Evolutionary conservation across 2,888 invertebrate species (phyloP), one percentile per base, ranked within the genome.

Genomic region (Synergus itoensis): DNA sequence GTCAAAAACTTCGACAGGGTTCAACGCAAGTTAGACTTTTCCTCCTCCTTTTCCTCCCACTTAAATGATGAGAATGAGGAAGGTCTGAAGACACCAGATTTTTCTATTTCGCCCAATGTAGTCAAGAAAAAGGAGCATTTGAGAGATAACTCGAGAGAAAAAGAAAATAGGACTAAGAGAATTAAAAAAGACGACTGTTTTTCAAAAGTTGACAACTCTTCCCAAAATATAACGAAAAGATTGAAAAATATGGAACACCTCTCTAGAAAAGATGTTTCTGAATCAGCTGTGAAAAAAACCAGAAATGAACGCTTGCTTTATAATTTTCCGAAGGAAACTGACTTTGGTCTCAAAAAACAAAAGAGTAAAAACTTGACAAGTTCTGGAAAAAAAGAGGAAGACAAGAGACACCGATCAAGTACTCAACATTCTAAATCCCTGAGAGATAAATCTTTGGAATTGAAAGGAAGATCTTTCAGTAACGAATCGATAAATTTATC

Each of bases 1-100:
- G 77, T 84, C 11, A 91, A 89, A 81, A 86, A 79, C 78, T 85
- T 84, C 16, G 91, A 91, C 7, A 86, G 88, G 64, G 89, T 87
- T 28, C 90, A 90, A 76, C 81, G 83, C 1, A 92, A 91, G 82
- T 87, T 92, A 77, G 92, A 92, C 53, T 92, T 92, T 77, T 89
- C 89, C 4, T 89, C 90, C 4, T 89, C 88, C 3, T 28, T 28
- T 28, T 28, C 28, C 28, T 28, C 28, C 28, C 28, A 3, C 28
- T 28, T 28, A 28, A 89, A 87, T 69, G 89, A 87, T 64, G 90
- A 91, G 69, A 90, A 89, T 63, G 84, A 91, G 57, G 92, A 92
- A 65, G 87, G 89, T 7, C 76, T 91, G 4, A 90, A 90, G 79
- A 86, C 88, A 28, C 90, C 91, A 53, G 90, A 92, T 79, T 85